Evolutionary conservation across 2,113 vertebrate species (phyloP).

Genomic region (Sinosuthora webbiana): DNA sequence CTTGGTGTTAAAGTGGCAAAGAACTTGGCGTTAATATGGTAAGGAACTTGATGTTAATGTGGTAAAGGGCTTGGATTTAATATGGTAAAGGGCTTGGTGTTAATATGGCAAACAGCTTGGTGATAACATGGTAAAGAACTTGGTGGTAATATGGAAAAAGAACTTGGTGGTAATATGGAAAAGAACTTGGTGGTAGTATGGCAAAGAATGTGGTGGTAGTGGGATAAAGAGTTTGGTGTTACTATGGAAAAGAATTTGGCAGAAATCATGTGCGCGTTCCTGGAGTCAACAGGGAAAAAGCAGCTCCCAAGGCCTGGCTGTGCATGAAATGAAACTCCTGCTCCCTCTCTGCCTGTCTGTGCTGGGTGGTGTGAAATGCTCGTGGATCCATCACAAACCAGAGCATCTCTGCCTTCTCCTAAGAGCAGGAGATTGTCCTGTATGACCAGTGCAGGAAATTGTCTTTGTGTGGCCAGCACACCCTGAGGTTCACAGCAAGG

Average conservation of each 20-base stretch:
- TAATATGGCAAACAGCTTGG: fast-evolving
- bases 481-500: not conserved
- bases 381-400: not conserved
- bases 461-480: not conserved
- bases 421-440: not conserved
- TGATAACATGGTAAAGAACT: fast-evolving
- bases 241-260: not conserved
- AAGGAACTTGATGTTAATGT: fast-evolving
- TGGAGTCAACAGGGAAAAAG: not conserved
- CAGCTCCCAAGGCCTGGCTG: not conserved
- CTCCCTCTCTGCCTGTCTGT: not conserved
- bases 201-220: fast-evolving
- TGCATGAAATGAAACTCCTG: not conserved
- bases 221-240: fast-evolving
- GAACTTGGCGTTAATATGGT: not conserved
- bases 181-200: not conserved
- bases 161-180: fast-evolving
- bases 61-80: fast-evolving
- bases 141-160: fast-evolving
- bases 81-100: fast-evolving
- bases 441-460: not conserved
- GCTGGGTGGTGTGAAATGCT: not conserved
- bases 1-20: too few species aligned
- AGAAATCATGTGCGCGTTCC: not conserved
- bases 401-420: not conserved